Evolutionary conservation across 2,888 invertebrate genomes (phyloP), one percentile per base, ranked within the genome.

Genomic region (Cryptocephalus moraei): DNA sequence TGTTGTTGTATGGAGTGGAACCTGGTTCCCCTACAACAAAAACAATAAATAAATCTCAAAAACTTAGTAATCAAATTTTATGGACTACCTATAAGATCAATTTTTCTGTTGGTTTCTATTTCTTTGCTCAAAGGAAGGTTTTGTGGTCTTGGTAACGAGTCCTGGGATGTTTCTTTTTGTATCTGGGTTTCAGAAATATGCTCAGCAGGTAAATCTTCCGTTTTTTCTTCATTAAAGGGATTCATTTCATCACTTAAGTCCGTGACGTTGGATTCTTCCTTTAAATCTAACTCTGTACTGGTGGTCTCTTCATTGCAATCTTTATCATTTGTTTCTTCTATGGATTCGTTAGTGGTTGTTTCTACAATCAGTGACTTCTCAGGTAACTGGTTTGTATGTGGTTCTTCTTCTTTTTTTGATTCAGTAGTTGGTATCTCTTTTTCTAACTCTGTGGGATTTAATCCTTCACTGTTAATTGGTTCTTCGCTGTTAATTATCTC

Each of bases 1-100:
- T 60, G 49, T 71, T 71, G 55, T 71, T 71, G 59, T 69, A 71
- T 0, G 71, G 71, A 0, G 71, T 71, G 4, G 70, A 70, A 45
- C 71, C 71, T 8, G 71, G 71, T 36, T 63, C 63, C 33, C 71
- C 69, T 56, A 51, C 13, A 52, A 44, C 3, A 34, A 41, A 22
- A 33, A 4, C 36, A 33, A 34, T 13, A 13, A 22, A n/a, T 38
- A 31, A 8, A 40, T 33, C 22, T 32, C 39, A 47, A 39, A 32
- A 31, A 39, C 8, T 22, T 40, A 43, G 12, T 47, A 31, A 33
- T 40, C 11, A 22, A 36, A 6, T 36, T 34, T 36, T 6, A 36
- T 36, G 12, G 11, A 8, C 11, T 55, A 56, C 58, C 60, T 12
- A 62, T 62, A 42, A 65, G 53, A 55, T 62, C 54, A 14, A 65